These are phyloP conservation scores for Paratrypauchen microcephalus DNA, from an alignment of 2,797 vertebrate genomes.

Conservation along the genomic window DNA sequence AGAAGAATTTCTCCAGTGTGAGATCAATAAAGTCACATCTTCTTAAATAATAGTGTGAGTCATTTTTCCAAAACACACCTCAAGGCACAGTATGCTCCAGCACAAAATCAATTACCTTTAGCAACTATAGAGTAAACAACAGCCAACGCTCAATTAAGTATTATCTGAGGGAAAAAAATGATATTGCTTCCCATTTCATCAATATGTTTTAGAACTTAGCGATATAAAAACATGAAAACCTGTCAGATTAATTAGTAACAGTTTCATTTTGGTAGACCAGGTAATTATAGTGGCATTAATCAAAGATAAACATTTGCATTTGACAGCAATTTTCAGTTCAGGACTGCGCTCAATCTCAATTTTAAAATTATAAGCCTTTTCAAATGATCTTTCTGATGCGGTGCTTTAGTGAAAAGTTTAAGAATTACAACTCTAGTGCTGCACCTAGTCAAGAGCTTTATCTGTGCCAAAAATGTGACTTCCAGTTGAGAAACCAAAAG, in stretches of 20 bases:
- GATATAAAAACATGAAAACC: no score
- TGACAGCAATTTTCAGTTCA: neutral
- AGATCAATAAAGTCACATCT: no score
- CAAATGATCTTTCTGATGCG: neutral
- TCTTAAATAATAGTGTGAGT: neutral
- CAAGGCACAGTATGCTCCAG: neutral
- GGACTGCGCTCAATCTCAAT: neutral
- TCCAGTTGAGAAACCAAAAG: conserved; percentile 8
- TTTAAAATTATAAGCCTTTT: neutral
- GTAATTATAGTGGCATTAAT: no score
- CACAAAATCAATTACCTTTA: neutral
- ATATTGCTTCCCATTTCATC: no score
- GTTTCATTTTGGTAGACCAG: no score
- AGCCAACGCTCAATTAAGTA: no score
- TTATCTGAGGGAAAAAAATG: no score
- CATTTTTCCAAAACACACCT: no score
- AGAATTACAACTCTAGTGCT: neutral
- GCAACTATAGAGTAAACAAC: no score
- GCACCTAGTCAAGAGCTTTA: conserved; percentile 3
- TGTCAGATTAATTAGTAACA: no score
- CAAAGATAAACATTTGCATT: neutral
- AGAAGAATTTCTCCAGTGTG: no score
- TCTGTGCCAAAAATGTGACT: conserved; percentile 10
- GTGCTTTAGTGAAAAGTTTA: neutral
- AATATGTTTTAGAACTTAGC: no score